Evolutionary conservation across 53 echinoderm and acorn worm genomes (phyloP), one percentile per base, ranked within the genome.

Genomic region (Holothuria scabra): DNA sequence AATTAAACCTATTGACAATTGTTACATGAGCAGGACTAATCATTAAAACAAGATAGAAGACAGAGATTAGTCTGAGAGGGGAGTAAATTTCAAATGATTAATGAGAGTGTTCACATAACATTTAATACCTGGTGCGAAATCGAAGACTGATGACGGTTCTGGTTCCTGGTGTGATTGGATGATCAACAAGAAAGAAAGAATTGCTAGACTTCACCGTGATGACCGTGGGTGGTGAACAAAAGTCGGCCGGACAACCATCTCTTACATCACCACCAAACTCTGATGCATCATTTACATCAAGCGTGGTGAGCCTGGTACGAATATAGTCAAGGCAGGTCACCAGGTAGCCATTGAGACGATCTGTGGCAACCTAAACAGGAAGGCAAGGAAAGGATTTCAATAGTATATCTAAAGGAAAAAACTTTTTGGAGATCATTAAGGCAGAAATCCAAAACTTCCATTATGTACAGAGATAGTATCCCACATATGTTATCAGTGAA

Each of bases 331-430:
- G 84, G 62, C 99, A 99, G 0, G 99, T 93, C 34, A 99, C 95
- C 18, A 99, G 89, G 81, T 99, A 99, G 23, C 99, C 99, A 69
- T 99, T 94, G 20, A 99, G 76, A 75, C 99, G 89, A 44, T 99
- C 99, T 22, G 99, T 99, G 31, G 92, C 90, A 13, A 97, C 89
- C 95, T 95, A 56, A 16, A 25, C 23, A 28, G 55, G 22, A 30
- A 18, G 21, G 60, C 14, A 52, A 16, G 52, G 52, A 18, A 52
- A 52, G 16, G 18, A 0, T 41, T 10, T 35, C 35, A 41, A 41
- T 10, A 8, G 41, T 41, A 4, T 0, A 41, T 41, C 2, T 41
- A 41, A 41, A 41, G 10, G 41, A 8, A 41, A 10, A 8, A 41
- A 41, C 2, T 41, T 41, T 41, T 8, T 41, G 7, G 41, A 41